Percentiles rank a stretch among this genome's conserved stretches.
These are phyloP conservation scores for Ceratotherium simum DNA, from an alignment of 2,113 vertebrate genomes.

Conservation along the genomic window DNA sequence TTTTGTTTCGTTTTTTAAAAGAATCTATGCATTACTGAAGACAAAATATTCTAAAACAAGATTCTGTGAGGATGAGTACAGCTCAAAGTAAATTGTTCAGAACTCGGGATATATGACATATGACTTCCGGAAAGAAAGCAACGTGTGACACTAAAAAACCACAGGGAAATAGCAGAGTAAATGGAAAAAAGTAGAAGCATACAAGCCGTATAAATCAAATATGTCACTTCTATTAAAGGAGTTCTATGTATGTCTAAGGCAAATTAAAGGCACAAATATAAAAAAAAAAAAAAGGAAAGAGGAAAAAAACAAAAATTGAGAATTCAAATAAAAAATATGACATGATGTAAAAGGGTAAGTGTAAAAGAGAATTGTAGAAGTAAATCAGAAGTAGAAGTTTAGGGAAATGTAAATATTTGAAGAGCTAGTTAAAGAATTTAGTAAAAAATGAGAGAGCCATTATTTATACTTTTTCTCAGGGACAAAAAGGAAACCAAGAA, in stretches of 20 bases:
- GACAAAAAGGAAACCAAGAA: not conserved
- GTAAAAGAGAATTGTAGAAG: not conserved
- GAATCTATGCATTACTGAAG: not conserved
- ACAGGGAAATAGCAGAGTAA: not conserved
- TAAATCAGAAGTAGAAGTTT: constrained; percentile 27
- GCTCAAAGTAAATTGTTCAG: not conserved
- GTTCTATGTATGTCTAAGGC: not conserved
- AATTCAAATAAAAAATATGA: not conserved
- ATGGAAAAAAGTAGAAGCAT: not conserved
- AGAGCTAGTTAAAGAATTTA: not conserved
- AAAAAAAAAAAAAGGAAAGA: not conserved
- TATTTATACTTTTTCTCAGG: not conserved
- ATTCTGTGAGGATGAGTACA: not conserved
- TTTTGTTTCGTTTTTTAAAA: not conserved
- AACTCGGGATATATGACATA: not conserved
- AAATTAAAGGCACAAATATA: not conserved
- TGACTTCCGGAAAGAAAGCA: not conserved
- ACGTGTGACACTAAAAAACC: not conserved
- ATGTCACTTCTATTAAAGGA: not conserved
- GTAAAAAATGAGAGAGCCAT: not conserved
- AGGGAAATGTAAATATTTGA: not conserved
- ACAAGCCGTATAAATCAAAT: not conserved
- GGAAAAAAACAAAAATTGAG: not conserved
- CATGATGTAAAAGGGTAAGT: not conserved
- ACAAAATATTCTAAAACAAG: not conserved